Base-by-base conservation (phyloP, 2,797 vertebrate genomes). In the Anabas testudineus region DNA sequence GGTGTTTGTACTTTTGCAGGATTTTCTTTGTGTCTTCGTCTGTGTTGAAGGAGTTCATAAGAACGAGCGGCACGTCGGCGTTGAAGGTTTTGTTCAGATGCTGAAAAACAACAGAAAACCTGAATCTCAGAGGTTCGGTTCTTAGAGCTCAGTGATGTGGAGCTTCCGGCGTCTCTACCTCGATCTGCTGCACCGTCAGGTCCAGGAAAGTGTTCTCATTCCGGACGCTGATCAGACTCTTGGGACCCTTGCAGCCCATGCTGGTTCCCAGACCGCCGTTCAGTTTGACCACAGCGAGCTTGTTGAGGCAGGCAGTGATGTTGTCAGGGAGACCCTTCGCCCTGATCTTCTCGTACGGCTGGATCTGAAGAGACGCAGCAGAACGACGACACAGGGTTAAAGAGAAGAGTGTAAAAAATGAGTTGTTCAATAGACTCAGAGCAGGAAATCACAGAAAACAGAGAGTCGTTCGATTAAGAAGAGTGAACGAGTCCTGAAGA, bases 191-290 rank as follows among this genome's bases (percentile, higher is more conserved):
- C 53, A 99, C 97, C 0, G 97, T 98, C 79, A 99, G 93, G 90
- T 99, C 98, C 92, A 99, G 92, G 91, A 99, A 99, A 73, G 98
- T 99, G 87, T 99, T 98, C 83, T 99, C 98, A 0, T 95, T 99
- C 72, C 98, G 95, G 65, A 99, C 98, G 12, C 97, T 97, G 18
- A 99, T 98, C n/a, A 99, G 95, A 60, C 97, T 99, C 89, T 99
- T 98, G 0, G 98, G 96, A 41, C 97, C 97, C 81, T 97, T 99
- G 69, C 97, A 99, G 69, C 98, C 98, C 98, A 99, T 99, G 85
- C 97, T 99, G 64, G 98, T 99, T 30, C 98, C 98, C 91, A 99
- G 82, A 14, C 97, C 98, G 0, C 98, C 98, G 65, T 99, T 99
- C 30, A 99, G 96, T 81, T 99, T 99, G 74, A 99, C 95, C 45